Evolutionary conservation across 2,797 vertebrate species (phyloP).

Genomic region (Pogoniulus pusillus): DNA sequence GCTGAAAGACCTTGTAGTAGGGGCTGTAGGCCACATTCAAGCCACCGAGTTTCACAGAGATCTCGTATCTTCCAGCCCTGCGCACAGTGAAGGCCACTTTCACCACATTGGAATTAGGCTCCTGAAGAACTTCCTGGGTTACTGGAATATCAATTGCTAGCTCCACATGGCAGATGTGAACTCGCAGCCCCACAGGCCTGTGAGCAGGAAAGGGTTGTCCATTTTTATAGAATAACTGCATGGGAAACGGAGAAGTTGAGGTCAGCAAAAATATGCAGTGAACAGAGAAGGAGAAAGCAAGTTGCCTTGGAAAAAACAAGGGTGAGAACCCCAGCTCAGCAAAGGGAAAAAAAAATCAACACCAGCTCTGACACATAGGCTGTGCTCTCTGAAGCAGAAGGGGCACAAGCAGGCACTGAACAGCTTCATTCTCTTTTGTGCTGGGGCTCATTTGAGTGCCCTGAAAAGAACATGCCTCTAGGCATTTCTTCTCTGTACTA

Average conservation of each 20-base stretch:
- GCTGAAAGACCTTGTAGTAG: conserved; percentile 97
- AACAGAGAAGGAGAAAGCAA: conserved; percentile 13
- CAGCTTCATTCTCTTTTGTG: neutral
- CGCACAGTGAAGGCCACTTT: conserved; percentile 97
- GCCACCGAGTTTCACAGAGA: conserved; percentile 93
- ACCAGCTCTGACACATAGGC: neutral
- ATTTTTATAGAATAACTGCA: conserved; percentile 96
- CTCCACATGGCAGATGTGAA: conserved; percentile 96
- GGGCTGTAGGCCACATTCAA: conserved; percentile 97
- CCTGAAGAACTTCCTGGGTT: conserved; percentile 94
- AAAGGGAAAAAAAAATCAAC: neutral
- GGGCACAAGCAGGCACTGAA: neutral
- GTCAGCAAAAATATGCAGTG: neutral
- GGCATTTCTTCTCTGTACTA: neutral
- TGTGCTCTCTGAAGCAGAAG: neutral
- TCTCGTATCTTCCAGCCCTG: conserved; percentile 94
- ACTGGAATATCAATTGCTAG: conserved; percentile 95
- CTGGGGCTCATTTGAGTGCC: neutral
- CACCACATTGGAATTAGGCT: conserved; percentile 91
- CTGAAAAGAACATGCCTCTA: neutral
- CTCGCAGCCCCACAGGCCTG: conserved; percentile 89
- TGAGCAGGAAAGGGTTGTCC: conserved; percentile 94
- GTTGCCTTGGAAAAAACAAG: neutral
- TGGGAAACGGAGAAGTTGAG: conserved; percentile 18
- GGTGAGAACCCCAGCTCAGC: neutral